Evolutionary conservation across 2,888 invertebrate species (phyloP).

Genomic region (Diaprepes abbreviatus): DNA sequence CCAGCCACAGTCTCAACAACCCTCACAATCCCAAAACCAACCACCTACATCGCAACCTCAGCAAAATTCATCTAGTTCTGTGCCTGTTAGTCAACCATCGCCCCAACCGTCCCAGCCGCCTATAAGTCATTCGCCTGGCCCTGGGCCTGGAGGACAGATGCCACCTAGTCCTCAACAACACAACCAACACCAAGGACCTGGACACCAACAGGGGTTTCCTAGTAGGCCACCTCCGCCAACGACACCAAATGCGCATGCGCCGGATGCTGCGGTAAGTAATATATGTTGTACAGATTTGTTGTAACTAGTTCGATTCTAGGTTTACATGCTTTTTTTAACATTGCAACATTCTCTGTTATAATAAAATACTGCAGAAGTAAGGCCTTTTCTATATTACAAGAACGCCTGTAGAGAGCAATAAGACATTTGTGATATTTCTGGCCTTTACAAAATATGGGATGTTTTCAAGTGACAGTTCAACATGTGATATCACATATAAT

Average conservation of each 20-base stretch:
- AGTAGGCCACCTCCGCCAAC: constrained; percentile 81
- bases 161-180: constrained; percentile 73
- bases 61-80: constrained; percentile 60
- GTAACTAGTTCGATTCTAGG: no score
- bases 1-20: constrained; percentile 55
- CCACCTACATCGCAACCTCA: constrained; percentile 38
- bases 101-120: constrained; percentile 66
- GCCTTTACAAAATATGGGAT: no score
- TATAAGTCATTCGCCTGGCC: constrained; percentile 68
- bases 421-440: no score
- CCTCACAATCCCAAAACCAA: constrained; percentile 54
- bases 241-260: constrained; percentile 83
- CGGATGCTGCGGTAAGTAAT: constrained; percentile 79
- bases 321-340: no score
- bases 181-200: constrained; percentile 38
- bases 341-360: no score
- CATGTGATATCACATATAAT: no score
- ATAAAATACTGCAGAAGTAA: no score
- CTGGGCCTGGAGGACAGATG: constrained; percentile 69
- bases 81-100: constrained; percentile 65
- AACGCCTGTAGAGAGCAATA: no score
- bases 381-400: no score
- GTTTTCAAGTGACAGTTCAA: no score
- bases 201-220: constrained; percentile 74
- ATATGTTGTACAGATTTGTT: background rate